Evolutionary conservation across 64 coral and sea anemone genomes (phyloP).

Genomic region (Porites lutea): DNA sequence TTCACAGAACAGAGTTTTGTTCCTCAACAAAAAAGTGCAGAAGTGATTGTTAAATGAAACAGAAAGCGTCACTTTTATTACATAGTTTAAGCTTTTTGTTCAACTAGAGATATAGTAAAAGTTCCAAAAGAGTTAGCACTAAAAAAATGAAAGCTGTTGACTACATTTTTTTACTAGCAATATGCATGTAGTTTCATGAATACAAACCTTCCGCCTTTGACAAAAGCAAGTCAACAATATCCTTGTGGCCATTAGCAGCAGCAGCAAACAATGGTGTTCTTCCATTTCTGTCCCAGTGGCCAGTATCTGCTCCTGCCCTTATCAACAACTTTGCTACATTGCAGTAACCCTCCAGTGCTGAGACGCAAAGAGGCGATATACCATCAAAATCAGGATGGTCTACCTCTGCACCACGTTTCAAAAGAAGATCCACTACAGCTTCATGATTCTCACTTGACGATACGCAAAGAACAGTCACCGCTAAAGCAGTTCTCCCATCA

Average conservation of each 20-base stretch:
- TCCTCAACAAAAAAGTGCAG: too few relatives aligned
- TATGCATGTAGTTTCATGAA: too few relatives aligned
- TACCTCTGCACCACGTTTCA: conserved; percentile 80
- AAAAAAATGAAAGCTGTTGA: too few relatives aligned
- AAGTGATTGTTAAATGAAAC: too few relatives aligned
- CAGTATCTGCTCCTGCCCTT: conserved; percentile 75
- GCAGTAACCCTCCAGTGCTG: conserved; percentile 86
- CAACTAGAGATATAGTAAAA: too few relatives aligned
- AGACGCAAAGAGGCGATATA: conserved; percentile 90
- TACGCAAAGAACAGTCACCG: conserved; percentile 86
- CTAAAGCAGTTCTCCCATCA: conserved; percentile 94
- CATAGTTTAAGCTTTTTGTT: too few relatives aligned
- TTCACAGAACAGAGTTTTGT: too few relatives aligned
- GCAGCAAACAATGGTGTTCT: conserved; percentile 96
- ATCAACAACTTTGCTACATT: conserved; percentile 85
- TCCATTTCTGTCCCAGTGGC: conserved; percentile 98
- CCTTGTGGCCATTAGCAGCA: conserved; percentile 86
- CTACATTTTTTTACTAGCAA: too few relatives aligned
- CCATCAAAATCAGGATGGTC: conserved; percentile 98
- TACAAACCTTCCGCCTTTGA: conserved; percentile 70
- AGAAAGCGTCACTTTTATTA: too few relatives aligned
- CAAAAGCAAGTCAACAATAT: conserved; percentile 78
- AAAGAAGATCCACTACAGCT: conserved; percentile 79
- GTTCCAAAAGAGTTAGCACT: too few relatives aligned
- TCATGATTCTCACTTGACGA: conserved; percentile 73